Percentiles rank a stretch among this genome's conserved stretches.
phyloP scores from a whole-genome alignment of 2,888 invertebrate genomes.

The Lacanobia oleracea region DNA sequence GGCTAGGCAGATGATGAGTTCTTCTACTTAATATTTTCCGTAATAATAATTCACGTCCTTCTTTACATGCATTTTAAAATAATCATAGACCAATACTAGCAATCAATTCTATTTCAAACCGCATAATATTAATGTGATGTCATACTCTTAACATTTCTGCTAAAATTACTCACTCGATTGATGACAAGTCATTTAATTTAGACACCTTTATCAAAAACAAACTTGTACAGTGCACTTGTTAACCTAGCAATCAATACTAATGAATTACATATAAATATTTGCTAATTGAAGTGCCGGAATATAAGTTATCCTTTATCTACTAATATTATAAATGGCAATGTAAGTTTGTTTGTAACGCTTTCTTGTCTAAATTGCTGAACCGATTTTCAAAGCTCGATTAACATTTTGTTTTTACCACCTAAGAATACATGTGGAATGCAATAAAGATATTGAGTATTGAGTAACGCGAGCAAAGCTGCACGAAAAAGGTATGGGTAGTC shows the following conservation, averaged over 20 bases:
- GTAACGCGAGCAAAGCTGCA: too few species aligned
- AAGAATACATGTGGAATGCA: too few species aligned
- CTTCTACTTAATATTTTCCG: too few species aligned
- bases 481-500: too few species aligned
- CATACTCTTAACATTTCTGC: conserved; percentile 8
- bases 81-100: background rate
- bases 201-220: conserved; percentile 8
- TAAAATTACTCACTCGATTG: conserved; percentile 1
- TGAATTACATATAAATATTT: conserved; percentile 18
- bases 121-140: conserved; percentile 2
- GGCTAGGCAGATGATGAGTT: too few species aligned
- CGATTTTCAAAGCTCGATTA: too few species aligned
- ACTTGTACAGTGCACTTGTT: conserved; percentile 20
- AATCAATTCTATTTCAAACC: conserved; percentile 10
- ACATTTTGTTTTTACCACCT: too few species aligned
- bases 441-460: too few species aligned
- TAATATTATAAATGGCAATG: background rate
- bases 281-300: conserved; percentile 3
- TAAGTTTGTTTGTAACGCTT: too few species aligned
- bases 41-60: background rate
- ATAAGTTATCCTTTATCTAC: background rate
- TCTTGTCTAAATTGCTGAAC: too few species aligned
- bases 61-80: conserved; percentile 17
- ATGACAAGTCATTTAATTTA: background rate
- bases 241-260: conserved; percentile 39